A percentile compares a stretch with the other conserved stretches of the same genome.
Conservation (phyloP, 2,888 invertebrate genomes). For the Schizaphis graminum region DNA sequence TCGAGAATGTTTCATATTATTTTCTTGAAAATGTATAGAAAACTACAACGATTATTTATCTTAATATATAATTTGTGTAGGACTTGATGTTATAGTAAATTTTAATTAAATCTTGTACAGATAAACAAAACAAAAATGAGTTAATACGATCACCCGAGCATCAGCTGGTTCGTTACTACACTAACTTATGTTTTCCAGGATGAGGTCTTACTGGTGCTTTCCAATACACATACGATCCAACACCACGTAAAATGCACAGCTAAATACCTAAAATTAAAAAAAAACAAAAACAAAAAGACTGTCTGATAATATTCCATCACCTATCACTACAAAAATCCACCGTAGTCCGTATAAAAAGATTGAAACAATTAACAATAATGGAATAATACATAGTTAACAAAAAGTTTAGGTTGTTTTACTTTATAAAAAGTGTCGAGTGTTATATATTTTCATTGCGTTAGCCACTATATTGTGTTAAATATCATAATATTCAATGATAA, state of each 20-base stretch:
- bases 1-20: background rate
- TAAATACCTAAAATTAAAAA: too few relatives aligned
- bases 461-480: background rate
- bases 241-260: background rate
- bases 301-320: background rate
- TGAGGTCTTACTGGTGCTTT: background rate
- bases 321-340: background rate
- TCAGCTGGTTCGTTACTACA: background rate
- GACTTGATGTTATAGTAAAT: background rate
- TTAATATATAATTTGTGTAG: background rate
- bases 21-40: background rate
- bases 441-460: background rate
- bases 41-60: background rate
- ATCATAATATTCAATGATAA: background rate
- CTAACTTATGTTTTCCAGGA: rapidly evolving
- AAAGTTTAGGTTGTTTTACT: background rate
- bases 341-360: too few relatives aligned
- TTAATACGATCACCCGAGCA: background rate
- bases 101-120: background rate
- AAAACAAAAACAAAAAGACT: too few relatives aligned
- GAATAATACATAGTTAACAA: background rate
- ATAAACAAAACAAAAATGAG: background rate
- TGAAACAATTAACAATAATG: background rate
- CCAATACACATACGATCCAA: background rate
- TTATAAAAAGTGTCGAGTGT: background rate